Evolutionary conservation across 2,113 vertebrate genomes (phyloP).

Genomic region (Paradoxurus hermaphroditus): DNA sequence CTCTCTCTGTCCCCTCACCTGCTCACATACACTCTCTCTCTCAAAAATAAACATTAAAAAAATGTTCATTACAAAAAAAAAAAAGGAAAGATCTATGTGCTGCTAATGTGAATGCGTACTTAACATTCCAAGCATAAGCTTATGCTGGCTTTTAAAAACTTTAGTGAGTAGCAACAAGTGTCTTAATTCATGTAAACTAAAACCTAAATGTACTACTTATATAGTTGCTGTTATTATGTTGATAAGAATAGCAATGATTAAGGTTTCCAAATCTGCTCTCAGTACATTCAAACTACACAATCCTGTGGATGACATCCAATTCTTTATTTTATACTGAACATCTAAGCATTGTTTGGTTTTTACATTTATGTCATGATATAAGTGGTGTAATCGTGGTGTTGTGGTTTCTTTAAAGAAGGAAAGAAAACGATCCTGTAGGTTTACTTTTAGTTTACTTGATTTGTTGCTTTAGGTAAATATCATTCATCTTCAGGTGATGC

Average conservation of each 20-base stretch:
- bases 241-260: background rate
- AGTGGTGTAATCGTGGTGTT: background rate
- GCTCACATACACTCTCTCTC: too few species aligned
- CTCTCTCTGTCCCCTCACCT: too few species aligned
- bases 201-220: background rate
- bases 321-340: background rate
- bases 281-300: background rate
- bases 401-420: constrained; percentile 11
- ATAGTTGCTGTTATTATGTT: background rate
- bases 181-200: background rate
- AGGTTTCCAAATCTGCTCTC: background rate
- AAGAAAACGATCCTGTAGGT: background rate
- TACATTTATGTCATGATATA: background rate
- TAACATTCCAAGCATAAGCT: background rate
- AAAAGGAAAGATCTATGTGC: background rate
- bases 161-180: constrained; percentile 3
- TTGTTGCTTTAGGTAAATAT: constrained; percentile 32
- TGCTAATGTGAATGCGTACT: background rate
- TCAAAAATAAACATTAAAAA: too few species aligned
- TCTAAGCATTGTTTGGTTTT: constrained; percentile 8
- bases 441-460: constrained; percentile 22
- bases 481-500: background rate
- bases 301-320: background rate
- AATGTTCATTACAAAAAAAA: too few species aligned
- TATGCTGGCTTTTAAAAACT: background rate